Percentiles rank a stretch among this genome's conserved stretches.
phyloP scores from a whole-genome alignment of 2,113 vertebrate genomes.

The Myrmecobius fasciatus region DNA sequence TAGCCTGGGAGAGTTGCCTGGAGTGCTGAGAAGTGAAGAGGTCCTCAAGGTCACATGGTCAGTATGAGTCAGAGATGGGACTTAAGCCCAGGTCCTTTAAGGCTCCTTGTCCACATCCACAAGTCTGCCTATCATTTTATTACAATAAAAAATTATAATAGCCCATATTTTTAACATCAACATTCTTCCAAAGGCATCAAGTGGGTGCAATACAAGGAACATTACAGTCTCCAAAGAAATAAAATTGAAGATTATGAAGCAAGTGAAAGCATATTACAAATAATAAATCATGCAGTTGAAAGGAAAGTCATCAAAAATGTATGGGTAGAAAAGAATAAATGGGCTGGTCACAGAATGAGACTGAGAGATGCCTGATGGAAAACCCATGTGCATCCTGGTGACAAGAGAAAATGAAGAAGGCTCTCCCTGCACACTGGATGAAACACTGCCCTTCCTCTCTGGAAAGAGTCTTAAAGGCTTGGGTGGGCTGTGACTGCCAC shows the following conservation, averaged over 20 bases:
- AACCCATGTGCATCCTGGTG: not conserved
- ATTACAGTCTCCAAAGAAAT: not conserved
- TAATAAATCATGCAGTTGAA: not conserved
- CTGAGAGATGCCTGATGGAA: not conserved
- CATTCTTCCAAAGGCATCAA: not conserved
- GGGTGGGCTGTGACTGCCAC: not conserved
- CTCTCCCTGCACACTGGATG: not conserved
- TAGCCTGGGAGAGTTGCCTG: not conserved
- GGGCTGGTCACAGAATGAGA: not conserved
- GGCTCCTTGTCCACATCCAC: not conserved
- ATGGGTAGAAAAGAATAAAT: not conserved
- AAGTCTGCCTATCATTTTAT: not conserved
- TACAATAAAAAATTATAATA: not conserved
- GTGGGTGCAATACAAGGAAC: not conserved
- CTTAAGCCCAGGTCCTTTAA: not conserved
- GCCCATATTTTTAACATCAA: not conserved
- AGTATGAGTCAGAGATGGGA: not conserved
- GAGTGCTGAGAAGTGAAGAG: not conserved
- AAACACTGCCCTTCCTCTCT: not conserved
- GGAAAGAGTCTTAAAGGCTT: not conserved
- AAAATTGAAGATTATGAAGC: not conserved
- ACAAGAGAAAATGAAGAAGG: not conserved
- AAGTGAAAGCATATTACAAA: not conserved
- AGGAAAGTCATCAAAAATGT: not conserved
- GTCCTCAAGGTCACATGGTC: not conserved